Conservation (phyloP, 2,888 invertebrate species). For the Tachina lurida region DNA sequence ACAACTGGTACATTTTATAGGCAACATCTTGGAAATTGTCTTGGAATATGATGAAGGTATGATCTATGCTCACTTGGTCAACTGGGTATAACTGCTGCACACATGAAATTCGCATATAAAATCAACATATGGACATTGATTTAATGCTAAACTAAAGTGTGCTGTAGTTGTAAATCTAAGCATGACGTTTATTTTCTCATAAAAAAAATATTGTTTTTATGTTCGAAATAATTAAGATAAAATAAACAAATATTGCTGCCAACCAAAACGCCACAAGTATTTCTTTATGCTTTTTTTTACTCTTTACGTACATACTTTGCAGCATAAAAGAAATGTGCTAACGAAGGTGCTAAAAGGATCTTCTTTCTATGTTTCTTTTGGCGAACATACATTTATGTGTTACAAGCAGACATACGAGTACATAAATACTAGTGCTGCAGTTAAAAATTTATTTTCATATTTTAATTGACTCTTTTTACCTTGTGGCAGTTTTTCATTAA, state of each 20-base stretch:
- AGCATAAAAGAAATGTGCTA: background rate
- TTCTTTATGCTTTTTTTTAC: background rate
- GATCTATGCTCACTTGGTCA: background rate
- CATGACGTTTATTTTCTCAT: slow-evolving; percentile 62
- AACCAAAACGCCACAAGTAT: slow-evolving; percentile 21
- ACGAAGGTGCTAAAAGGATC: slow-evolving; percentile 34
- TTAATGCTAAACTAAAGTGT: slow-evolving; percentile 13
- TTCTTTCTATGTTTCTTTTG: background rate
- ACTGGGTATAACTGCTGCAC: background rate
- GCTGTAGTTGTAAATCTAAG: slow-evolving; percentile 49
- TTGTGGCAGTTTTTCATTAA: background rate
- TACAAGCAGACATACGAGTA: too few species aligned
- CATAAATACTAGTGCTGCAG: background rate
- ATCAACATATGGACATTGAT: background rate
- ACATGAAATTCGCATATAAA: background rate
- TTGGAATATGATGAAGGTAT: too few species aligned
- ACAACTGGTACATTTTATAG: too few species aligned
- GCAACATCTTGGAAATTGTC: too few species aligned
- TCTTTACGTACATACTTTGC: background rate
- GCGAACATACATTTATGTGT: background rate
- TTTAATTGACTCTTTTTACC: background rate
- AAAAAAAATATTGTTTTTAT: slow-evolving; percentile 53
- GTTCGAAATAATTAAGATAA: slow-evolving; percentile 33
- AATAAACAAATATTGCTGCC: slow-evolving; percentile 29
- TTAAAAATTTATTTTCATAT: background rate